A percentile compares a stretch with the other conserved stretches of the same genome.
phyloP scores from a whole-genome alignment of 2,797 vertebrate species.

The Siniperca undulata region DNA sequence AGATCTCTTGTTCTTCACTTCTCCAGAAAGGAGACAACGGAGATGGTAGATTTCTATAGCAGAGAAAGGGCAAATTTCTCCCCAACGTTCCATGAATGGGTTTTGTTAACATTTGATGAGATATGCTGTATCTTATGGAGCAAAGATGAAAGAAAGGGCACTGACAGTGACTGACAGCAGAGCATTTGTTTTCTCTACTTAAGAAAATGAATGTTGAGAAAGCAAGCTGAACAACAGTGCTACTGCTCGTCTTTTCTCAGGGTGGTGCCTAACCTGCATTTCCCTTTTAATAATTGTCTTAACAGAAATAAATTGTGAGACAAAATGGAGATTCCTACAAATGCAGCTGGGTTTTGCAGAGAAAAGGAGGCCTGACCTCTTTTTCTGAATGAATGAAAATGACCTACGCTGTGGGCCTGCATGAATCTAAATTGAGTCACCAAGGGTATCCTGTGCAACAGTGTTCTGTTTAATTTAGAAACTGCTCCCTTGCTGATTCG shows the following conservation, averaged over 20 bases:
- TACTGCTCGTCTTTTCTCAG: background rate
- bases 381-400: constrained; percentile 77
- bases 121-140: constrained; percentile 5
- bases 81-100: constrained; percentile 9
- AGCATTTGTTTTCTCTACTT: constrained; percentile 45
- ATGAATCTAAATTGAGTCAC: constrained; percentile 71
- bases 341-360: constrained; percentile 47
- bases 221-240: constrained; percentile 19
- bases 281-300: constrained; percentile 35
- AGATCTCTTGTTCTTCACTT: constrained; percentile 16
- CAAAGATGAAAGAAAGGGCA: constrained; percentile 46
- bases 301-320: constrained; percentile 22
- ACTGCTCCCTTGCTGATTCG: constrained; percentile 68
- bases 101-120: constrained; percentile 51
- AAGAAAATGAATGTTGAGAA: constrained; percentile 42
- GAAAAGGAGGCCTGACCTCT: constrained; percentile 69
- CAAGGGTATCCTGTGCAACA: constrained; percentile 67
- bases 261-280: constrained; percentile 29
- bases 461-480: constrained; percentile 73
- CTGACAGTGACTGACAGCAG: constrained; percentile 43
- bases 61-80: constrained; percentile 17
- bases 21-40: background rate
- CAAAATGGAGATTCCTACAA: constrained; percentile 64
- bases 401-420: constrained; percentile 67
- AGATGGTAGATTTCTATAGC: constrained; percentile 6